Evolutionary conservation across 1,140 invertebrate genomes (phyloP), one percentile per base, ranked within the genome.

Genomic region (Dreissena polymorpha): DNA sequence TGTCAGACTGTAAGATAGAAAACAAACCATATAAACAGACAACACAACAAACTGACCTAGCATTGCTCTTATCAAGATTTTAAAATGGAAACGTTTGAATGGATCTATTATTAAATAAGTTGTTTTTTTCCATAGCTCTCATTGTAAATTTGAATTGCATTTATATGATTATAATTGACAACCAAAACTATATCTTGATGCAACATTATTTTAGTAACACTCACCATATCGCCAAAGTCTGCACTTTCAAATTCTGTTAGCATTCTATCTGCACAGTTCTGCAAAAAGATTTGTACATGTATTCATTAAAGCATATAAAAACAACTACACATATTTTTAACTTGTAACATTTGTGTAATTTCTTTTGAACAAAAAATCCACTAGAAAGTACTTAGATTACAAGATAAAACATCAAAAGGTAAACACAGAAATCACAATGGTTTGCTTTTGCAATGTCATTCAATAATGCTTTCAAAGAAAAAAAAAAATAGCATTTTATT

Each of bases 1-100:
- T 91, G 23, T 92, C 92, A 86, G 90, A 90, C 92, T 93, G 86
- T 73, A 91, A 88, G 60, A 77, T 10, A 83, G 63, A 67, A 60
- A 68, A 27, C 21, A 68, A 49, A 25, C 8, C 39, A 77, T 71
- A 76, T 18, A 14, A 76, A 65, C 13, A 49, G 23, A 51, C 27
- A 0, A 72, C 50, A 50, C 10, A 39, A 27, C 18, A 69, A 21
- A 23, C 27, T 18, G 16, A n/a, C 60, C 7, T 3, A 63, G 10
- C 60, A 63, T 2, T 63, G 10, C 23, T 63, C 60, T 39, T 39
- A 2, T 5, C 39, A 39, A 39, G 39, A 39, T 5, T 39, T 39
- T 8, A 5, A 39, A 39, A 39, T 39, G 39, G 2, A 5, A 39
- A 39, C 39, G 39, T 39, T 39, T 39, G 39, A 5, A 39, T 39